Base-by-base conservation (phyloP, 2,888 invertebrate genomes). In the Phasia obesa region DNA sequence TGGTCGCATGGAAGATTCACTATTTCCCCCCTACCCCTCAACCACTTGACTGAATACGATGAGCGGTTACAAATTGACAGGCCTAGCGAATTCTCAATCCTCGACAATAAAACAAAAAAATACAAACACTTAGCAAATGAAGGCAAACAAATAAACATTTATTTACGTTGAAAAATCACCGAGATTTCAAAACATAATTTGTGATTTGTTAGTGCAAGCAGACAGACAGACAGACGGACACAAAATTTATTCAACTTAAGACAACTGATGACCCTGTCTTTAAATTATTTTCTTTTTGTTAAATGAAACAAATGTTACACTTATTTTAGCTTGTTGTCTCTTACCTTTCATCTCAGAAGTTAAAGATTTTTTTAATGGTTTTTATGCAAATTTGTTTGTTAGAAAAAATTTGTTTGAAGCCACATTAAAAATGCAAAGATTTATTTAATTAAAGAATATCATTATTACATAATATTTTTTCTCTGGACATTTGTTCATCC, bases 71-170 rank as follows among this genome's bases (percentile, higher is more conserved):
- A 76, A 85, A 73, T 83, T 86, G 85, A 86, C 84, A 85, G 67
- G 84, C 86, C 78, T 84, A 84, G 80, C 86, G 85, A 86, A 86
- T 85, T 47, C 53, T 62, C 53, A 62, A 71, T 47, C 23, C 23
- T 35, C 65, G 67, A 64, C 13, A 27, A 19, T 15, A 55, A 19
- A 69, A 25, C 15, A 55, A 25, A 49, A 21, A 62, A 47, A 62
- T 4, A 67, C 69, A 85, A 85, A 85, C 62, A 86, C 82, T 74
- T 74, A 83, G 84, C 76, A 85, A 84, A 85, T 84, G 85, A 85
- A 84, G 77, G 84, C 84, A 85, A 85, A 85, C 84, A 85, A 85
- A 85, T 84, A 85, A 85, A 84, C 76, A 81, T 69, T 60, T 60
- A 67, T 81, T 81, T 78, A 49, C 47, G 60, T 73, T 80, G 75